Evolutionary conservation across 2,888 invertebrate genomes (phyloP).

Genomic region (Drosophila robusta): DNA sequence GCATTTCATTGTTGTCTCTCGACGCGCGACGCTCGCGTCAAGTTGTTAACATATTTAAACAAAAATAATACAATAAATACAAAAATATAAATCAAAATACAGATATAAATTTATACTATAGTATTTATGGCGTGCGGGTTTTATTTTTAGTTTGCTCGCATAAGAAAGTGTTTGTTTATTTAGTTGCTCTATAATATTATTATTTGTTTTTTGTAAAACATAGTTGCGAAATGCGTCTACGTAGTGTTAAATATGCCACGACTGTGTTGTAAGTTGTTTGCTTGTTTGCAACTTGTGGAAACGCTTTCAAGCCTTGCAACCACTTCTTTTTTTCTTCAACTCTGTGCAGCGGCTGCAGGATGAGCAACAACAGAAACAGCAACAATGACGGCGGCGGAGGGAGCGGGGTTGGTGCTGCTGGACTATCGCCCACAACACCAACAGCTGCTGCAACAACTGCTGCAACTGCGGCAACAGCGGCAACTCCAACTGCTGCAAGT

Average conservation of each 20-base stretch:
- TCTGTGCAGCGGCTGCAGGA: conserved; percentile 70
- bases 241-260: conserved; percentile 36
- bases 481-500: conserved; percentile 85
- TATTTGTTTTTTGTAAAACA: neutral
- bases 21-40: conserved; percentile 15
- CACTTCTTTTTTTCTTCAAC: conserved; percentile 32
- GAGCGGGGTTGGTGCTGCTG: neutral
- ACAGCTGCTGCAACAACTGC: conserved; percentile 19
- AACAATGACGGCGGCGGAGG: conserved; percentile 45
- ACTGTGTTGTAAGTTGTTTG: conserved; percentile 57
- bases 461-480: neutral
- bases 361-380: conserved; percentile 65
- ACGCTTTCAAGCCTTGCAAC: conserved; percentile 11
- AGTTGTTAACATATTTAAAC: neutral
- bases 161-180: conserved; percentile 36
- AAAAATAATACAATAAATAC: conserved; percentile 6
- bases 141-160: conserved; percentile 47
- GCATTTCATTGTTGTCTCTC: conserved; percentile 31
- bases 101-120: conserved; percentile 7
- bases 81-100: conserved; percentile 5
- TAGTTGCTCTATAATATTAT: conserved; percentile 16
- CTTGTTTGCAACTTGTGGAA: conserved; percentile 3
- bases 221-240: conserved; percentile 49
- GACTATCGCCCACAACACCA: conserved; percentile 4
- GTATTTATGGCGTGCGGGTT: conserved; percentile 17